A percentile compares a stretch with the other conserved stretches of the same genome.
These are phyloP conservation scores for Drosophila longiperda DNA, from an alignment of 2,888 invertebrate species.

Conservation along the genomic window DNA sequence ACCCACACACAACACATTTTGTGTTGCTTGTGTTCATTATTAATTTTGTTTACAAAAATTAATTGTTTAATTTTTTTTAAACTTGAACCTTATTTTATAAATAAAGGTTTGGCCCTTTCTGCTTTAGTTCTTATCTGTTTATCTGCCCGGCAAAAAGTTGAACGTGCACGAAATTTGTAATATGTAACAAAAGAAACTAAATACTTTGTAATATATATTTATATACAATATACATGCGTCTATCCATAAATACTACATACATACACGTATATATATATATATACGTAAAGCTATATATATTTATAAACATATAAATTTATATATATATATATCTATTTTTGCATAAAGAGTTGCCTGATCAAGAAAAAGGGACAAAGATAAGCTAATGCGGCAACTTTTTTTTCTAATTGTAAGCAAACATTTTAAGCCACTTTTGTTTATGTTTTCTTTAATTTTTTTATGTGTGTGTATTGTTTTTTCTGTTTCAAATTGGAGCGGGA, in stretches of 20 bases:
- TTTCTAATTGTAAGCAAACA: slow-evolving; percentile 60
- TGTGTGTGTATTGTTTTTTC: slow-evolving; percentile 36
- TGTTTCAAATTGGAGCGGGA: slow-evolving; percentile 52
- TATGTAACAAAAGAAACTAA: slow-evolving; percentile 48
- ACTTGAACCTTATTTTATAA: slow-evolving; percentile 83
- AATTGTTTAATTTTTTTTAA: slow-evolving; percentile 45
- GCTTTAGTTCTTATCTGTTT: slow-evolving; percentile 49
- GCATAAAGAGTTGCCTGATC: slow-evolving; percentile 68
- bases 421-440: slow-evolving; percentile 59
- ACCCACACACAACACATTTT: slow-evolving; percentile 33
- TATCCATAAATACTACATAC: slow-evolving; percentile 44
- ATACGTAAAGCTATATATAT: slow-evolving; percentile 24
- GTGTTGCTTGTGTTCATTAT: slow-evolving; percentile 30
- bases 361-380: slow-evolving; percentile 44
- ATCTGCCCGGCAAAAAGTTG: slow-evolving; percentile 17
- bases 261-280: slow-evolving; percentile 39
- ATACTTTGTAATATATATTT: slow-evolving; percentile 69
- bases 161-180: slow-evolving; percentile 52
- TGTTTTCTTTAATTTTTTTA: slow-evolving; percentile 45
- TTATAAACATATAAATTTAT: slow-evolving; percentile 54
- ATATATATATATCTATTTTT: slow-evolving; percentile 63
- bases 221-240: slow-evolving; percentile 38
- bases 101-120: slow-evolving; percentile 77
- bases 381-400: slow-evolving; percentile 45
- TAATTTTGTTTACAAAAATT: slow-evolving; percentile 49